Percentiles rank a stretch among this genome's conserved stretches.
Evolutionary conservation across 1,140 invertebrate genomes (phyloP).

Genomic region (Bombus turneri): DNA sequence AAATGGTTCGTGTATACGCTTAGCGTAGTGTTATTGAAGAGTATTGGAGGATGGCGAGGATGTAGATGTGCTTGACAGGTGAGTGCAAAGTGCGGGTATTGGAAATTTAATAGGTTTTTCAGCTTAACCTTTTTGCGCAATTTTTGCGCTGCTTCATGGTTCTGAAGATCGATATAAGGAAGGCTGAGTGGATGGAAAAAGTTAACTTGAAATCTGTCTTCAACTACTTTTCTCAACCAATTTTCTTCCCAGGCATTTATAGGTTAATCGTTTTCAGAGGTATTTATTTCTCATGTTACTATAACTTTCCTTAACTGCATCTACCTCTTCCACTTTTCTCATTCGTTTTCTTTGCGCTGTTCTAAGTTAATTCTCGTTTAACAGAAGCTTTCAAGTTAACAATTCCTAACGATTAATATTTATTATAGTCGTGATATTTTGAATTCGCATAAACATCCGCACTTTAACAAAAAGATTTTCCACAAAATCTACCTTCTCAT

Average conservation of each 20-base stretch:
- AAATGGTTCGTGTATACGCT: background rate
- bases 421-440: no score
- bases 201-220: background rate
- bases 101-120: background rate
- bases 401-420: no score
- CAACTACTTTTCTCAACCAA: background rate
- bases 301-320: no score
- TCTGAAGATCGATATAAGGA: background rate
- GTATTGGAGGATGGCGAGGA: background rate
- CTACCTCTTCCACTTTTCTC: no score
- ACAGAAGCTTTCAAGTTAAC: no score
- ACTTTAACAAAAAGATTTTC: no score
- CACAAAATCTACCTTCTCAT: background rate
- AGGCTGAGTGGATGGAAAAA: background rate
- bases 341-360: no score
- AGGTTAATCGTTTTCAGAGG: no score
- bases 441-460: no score
- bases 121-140: background rate
- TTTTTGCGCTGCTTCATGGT: background rate
- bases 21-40: background rate
- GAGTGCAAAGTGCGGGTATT: background rate
- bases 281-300: no score
- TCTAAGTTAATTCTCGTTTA: no score
- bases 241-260: no score
- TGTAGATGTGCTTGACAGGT: background rate